phyloP scores from a whole-genome alignment of 2,797 vertebrate genomes.

The Pitangus sulphuratus region DNA sequence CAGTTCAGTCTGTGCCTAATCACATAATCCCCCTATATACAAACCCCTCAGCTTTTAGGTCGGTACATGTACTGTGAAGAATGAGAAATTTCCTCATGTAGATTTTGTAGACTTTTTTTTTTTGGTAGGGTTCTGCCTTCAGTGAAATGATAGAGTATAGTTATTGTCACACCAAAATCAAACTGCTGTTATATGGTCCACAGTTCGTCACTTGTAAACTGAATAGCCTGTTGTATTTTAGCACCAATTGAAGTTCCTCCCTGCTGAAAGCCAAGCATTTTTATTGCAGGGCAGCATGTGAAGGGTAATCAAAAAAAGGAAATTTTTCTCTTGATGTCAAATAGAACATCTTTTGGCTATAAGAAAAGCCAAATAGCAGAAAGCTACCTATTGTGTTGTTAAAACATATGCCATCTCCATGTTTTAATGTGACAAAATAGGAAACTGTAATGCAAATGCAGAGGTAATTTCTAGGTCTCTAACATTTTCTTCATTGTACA shows the following conservation, averaged over 20 bases:
- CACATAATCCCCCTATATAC: background rate
- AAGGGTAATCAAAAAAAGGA: background rate
- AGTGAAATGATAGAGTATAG: background rate
- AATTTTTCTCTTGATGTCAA: background rate
- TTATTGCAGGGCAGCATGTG: background rate
- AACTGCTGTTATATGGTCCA: background rate
- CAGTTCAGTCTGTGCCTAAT: background rate
- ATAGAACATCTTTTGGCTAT: background rate
- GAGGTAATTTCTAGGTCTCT: background rate
- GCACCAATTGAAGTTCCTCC: background rate
- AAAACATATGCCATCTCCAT: background rate
- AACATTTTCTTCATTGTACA: background rate
- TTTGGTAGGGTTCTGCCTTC: background rate
- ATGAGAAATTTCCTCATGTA: background rate
- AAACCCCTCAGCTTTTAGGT: background rate
- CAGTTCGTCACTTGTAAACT: background rate
- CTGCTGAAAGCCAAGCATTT: background rate
- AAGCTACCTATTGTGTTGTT: background rate
- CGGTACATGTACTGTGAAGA: background rate
- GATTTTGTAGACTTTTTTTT: background rate
- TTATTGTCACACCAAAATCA: background rate
- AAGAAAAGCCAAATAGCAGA: background rate
- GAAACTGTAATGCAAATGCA: background rate
- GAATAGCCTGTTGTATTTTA: background rate
- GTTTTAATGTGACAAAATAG: background rate